Base-by-base conservation (phyloP, 1,140 invertebrate genomes). In the Tenebrio molitor region DNA sequence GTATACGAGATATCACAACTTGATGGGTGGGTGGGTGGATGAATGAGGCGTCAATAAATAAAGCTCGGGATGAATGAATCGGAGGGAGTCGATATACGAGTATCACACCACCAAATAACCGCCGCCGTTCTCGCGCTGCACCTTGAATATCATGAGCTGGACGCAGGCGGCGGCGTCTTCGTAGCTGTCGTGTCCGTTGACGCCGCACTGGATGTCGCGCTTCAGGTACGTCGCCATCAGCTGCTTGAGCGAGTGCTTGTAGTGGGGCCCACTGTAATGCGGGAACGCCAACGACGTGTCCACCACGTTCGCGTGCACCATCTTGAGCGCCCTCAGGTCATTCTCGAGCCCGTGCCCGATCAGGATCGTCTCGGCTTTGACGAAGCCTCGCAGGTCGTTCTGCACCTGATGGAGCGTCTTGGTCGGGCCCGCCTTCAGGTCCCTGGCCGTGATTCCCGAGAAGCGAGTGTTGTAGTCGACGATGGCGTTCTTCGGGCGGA, bases 281-380 rank as follows among this genome's bases (percentile, higher is more conserved):
- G 95, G 94, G 81, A 95, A 98, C 5, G 92, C 81, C 15, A 94
- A 85, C 2, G 93, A 90, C 0, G 96, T 99, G 80, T 99, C 97
- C 17, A 99, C 89, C 5, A 97, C 90, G 1, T 86, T 91, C 1
- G 85, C 83, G 78, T 99, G 97, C 0, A 97, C 86, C 1, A 99
- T 79, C 78, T 91, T 93, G 10, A 99, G 81, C 0, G 92, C 92
- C 10, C 91, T 86, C 3, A 99, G 85, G 86, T 99, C 98, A 82
- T 95, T 97, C 74, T 99, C 97, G 33, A 99, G 84, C 4, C 92
- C 94, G 83, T 99, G 98, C 0, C 98, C 98, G 46, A 99, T 91
- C 0, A 99, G 84, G 46, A 99, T 95, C 0, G 95, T 96, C 65
- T 97, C 91, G 1, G 89, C 88, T 42, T 89, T 87, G 64, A 98